Conservation (phyloP, 1,140 invertebrate species). For the Pseudachorutes palmiensis region DNA sequence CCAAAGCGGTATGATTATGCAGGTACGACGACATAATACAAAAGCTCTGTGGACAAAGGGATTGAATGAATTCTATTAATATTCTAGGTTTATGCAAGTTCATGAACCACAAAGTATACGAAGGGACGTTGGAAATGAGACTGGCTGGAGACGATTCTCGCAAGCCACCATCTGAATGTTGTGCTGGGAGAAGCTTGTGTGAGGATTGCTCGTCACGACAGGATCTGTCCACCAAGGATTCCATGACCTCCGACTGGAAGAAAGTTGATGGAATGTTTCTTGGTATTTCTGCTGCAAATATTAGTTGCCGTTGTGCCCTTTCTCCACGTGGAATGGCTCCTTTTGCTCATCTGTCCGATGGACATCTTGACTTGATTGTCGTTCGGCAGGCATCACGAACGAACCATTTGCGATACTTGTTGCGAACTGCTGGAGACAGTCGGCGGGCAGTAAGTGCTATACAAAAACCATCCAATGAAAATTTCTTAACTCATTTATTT, state of each 20-base stretch:
- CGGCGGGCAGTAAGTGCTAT: conserved; percentile 35
- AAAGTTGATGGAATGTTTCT: conserved; percentile 35
- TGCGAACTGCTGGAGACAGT: conserved; percentile 41
- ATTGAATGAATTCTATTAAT: background rate
- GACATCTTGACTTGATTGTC: conserved; percentile 67
- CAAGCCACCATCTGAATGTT: conserved; percentile 27
- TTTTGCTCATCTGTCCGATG: conserved; percentile 71
- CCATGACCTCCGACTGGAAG: conserved; percentile 38
- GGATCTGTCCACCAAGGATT: background rate
- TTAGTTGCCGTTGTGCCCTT: conserved; percentile 23
- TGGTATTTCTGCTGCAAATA: conserved; percentile 34
- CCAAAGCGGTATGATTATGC: conserved; percentile 77
- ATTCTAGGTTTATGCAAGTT: conserved; percentile 39
- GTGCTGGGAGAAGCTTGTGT: conserved; percentile 32
- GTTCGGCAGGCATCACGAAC: conserved; percentile 63
- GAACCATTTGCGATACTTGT: conserved; percentile 63
- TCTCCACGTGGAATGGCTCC: conserved; percentile 50
- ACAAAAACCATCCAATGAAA: background rate
- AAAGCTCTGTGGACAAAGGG: background rate
- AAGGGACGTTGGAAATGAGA: conserved; percentile 38
- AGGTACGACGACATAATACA: conserved; percentile 45
- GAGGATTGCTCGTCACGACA: conserved; percentile 29
- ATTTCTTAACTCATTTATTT: conserved; percentile 27
- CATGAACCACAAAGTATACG: conserved; percentile 40
- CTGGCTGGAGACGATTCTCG: conserved; percentile 23